These are phyloP conservation scores for Dicyrtoma fusca DNA, from an alignment of 2,888 invertebrate species.

Conservation along the genomic window DNA sequence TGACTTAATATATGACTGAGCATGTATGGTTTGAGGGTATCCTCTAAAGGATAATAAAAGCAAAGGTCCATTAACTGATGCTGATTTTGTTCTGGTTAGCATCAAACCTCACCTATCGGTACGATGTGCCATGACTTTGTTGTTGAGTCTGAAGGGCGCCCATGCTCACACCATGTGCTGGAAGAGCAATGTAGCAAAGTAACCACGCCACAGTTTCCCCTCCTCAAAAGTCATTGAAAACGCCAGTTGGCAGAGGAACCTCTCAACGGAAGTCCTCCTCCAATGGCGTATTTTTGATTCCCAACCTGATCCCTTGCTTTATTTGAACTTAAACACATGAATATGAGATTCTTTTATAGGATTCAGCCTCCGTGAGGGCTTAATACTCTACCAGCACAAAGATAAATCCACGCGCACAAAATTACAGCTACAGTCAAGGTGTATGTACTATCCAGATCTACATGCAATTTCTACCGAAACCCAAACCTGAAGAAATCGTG, in stretches of 20 bases:
- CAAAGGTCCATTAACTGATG: slow-evolving; percentile 22
- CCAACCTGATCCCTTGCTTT: slow-evolving; percentile 24
- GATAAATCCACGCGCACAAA: no score
- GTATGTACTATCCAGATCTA: no score
- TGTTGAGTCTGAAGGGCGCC: slow-evolving; percentile 46
- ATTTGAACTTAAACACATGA: slow-evolving; percentile 17
- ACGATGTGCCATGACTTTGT: slow-evolving; percentile 44
- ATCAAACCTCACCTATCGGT: slow-evolving; percentile 37
- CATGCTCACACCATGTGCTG: slow-evolving; percentile 50
- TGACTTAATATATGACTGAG: neutral
- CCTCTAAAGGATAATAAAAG: neutral
- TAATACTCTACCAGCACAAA: no score
- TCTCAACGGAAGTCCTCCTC: slow-evolving; percentile 33
- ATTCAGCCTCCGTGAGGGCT: neutral
- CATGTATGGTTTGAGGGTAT: neutral
- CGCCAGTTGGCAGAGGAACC: slow-evolving; percentile 33
- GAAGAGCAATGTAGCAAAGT: slow-evolving; percentile 28
- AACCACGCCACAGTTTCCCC: slow-evolving; percentile 31
- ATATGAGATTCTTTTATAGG: neutral
- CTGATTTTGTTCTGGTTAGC: slow-evolving; percentile 24
- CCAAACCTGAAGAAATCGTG: no score
- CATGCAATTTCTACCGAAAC: no score
- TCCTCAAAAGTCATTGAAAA: slow-evolving; percentile 33
- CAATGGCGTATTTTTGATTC: slow-evolving; percentile 33
- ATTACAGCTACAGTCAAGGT: no score